These are phyloP conservation scores for Octomys mimax DNA, from an alignment of 2,797 vertebrate genomes.

Conservation along the genomic window DNA sequence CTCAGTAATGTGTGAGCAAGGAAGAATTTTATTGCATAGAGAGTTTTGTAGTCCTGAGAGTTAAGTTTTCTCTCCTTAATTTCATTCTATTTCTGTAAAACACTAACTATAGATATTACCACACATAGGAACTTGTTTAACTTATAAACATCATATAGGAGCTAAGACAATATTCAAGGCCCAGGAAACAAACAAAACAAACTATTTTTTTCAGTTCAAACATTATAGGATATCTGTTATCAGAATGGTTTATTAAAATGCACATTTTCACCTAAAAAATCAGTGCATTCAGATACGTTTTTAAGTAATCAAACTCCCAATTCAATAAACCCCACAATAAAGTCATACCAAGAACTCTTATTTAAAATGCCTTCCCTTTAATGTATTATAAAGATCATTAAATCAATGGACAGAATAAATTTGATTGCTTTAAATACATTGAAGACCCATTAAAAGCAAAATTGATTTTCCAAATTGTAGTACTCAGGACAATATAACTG, in stretches of 20 bases:
- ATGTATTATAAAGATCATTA: conserved; percentile 71
- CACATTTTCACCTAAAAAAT: conserved; percentile 62
- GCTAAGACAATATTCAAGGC: conserved; percentile 69
- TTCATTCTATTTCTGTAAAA: conserved; percentile 64
- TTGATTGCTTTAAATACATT: conserved; percentile 64
- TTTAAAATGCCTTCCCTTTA: conserved; percentile 54
- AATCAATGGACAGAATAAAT: conserved; percentile 69
- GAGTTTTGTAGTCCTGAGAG: conserved; percentile 40
- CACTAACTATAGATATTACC: conserved; percentile 14
- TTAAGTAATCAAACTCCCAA: conserved; percentile 59
- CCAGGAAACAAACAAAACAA: conserved; percentile 74
- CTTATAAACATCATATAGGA: conserved; percentile 77
- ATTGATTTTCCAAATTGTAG: conserved; percentile 68
- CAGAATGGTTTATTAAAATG: conserved; percentile 74
- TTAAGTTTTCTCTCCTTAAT: conserved; percentile 67
- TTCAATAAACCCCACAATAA: conserved; percentile 56
- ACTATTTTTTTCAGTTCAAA: conserved; percentile 77
- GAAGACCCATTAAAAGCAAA: conserved; percentile 22
- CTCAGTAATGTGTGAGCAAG: conserved; percentile 71
- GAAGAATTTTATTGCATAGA: conserved; percentile 67
- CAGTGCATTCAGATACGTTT: conserved; percentile 53
- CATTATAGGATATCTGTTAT: conserved; percentile 87
- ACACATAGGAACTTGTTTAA: conserved; percentile 63
- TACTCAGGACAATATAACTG: conserved; percentile 49
- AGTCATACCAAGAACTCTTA: conserved; percentile 54